These are phyloP conservation scores for Drosophila persimilis DNA, from an alignment of 1,140 invertebrate genomes.

Conservation along the genomic window DNA sequence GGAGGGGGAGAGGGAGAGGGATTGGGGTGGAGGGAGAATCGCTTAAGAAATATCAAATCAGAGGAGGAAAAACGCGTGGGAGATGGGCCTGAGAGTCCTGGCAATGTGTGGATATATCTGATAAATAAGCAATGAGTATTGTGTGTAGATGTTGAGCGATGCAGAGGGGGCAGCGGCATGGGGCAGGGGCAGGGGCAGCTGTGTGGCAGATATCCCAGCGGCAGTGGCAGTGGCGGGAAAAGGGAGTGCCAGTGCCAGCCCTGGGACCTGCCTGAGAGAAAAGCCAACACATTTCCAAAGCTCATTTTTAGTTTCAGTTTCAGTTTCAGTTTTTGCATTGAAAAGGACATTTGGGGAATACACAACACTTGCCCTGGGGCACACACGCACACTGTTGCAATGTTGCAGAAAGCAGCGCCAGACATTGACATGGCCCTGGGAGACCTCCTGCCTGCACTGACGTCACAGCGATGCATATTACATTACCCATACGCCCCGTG, in stretches of 20 bases:
- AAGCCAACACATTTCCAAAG: slow-evolving; percentile 61
- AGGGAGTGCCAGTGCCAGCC: not conserved
- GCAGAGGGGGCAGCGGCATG: not conserved
- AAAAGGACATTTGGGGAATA: slow-evolving; percentile 37
- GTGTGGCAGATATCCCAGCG: slow-evolving; percentile 20
- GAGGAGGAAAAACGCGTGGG: not conserved
- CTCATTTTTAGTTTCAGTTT: slow-evolving; percentile 63
- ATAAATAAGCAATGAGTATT: slow-evolving; percentile 77
- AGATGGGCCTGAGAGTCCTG: slow-evolving; percentile 1
- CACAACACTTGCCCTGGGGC: slow-evolving; percentile 16
- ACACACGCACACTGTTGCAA: slow-evolving; percentile 2
- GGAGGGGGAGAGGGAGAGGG: not conserved
- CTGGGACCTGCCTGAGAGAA: slow-evolving; percentile 33
- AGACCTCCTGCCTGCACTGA: slow-evolving; percentile 18
- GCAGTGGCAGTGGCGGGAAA: slow-evolving; percentile 2
- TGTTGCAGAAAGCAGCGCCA: not conserved
- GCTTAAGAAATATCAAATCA: slow-evolving; percentile 33
- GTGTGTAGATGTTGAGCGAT: slow-evolving; percentile 9
- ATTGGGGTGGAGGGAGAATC: not conserved
- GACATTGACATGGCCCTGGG: slow-evolving; percentile 38
- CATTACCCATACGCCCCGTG: slow-evolving; percentile 54
- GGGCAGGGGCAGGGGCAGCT: no score
- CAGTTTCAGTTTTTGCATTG: slow-evolving; percentile 46
- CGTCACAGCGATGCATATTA: slow-evolving; percentile 65
- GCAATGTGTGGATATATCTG: slow-evolving; percentile 73